Evolutionary conservation across 2,888 invertebrate genomes (phyloP).

Genomic region (Melinaea marsaeus): DNA sequence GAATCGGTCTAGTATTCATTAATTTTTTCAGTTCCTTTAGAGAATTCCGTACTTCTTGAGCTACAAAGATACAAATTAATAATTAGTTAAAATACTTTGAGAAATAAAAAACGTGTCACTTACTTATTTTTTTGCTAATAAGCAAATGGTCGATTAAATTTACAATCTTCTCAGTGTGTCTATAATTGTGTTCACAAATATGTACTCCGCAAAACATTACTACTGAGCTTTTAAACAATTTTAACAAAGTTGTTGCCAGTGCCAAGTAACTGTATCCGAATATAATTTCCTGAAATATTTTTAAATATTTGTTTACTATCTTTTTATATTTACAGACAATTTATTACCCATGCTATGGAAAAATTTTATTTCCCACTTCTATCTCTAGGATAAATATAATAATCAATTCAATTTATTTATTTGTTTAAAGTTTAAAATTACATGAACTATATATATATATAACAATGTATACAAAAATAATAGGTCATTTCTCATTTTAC

Average conservation of each 20-base stretch:
- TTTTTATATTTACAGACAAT: too few relatives aligned
- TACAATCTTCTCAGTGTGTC: background rate
- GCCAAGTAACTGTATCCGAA: background rate
- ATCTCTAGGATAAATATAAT: conserved; percentile 13
- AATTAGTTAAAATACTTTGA: conserved; percentile 4
- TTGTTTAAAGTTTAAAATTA: background rate
- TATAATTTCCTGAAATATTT: background rate
- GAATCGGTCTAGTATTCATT: conserved; percentile 46
- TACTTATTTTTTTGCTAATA: background rate
- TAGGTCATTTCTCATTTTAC: too few relatives aligned
- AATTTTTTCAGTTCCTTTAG: conserved; percentile 45
- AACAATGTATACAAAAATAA: too few relatives aligned
- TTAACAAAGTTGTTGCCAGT: background rate
- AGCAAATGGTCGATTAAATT: background rate
- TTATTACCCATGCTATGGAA: too few relatives aligned
- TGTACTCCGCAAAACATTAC: background rate
- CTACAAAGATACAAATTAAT: conserved; percentile 36
- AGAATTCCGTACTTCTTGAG: conserved; percentile 38
- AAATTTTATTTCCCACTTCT: too few relatives aligned
- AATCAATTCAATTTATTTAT: background rate
- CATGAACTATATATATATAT: too few relatives aligned
- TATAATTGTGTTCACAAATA: conserved; percentile 1
- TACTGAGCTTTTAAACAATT: background rate
- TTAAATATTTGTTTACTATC: too few relatives aligned
- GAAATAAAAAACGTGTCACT: background rate